Evolutionary conservation across 1,140 invertebrate genomes (phyloP), one percentile per base, ranked within the genome.

Genomic region (Dreissena polymorpha): DNA sequence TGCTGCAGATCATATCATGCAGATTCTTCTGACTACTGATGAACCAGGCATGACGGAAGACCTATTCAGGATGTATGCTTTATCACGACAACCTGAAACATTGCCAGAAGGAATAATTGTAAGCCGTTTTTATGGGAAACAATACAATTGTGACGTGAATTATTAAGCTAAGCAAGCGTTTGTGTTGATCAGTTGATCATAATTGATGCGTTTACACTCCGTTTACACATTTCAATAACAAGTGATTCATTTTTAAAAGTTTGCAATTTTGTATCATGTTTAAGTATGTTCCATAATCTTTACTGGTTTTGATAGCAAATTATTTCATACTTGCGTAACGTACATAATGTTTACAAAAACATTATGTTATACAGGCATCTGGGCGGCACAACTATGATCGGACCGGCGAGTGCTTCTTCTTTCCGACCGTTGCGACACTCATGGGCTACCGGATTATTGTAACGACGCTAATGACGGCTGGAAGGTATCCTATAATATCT

Each of bases 1-100:
- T 91, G 96, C 97, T 10, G 96, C 97, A 0, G 96, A 98, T 94
- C 93, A 97, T 69, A 76, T 92, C n/a, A 86, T 87, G n/a, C 78
- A 87, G 49, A 70, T 85, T 18, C 81, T 92, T 13, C 53, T 90
- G 13, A 84, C 84, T 6, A 83, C 88, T 21, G 29, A 87, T 7
- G 60, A 79, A 8, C 74, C 74, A 2, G 57, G 79, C n/a, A 25
- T 51, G 0, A 81, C 79, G 51, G 51, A 29, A 2, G 65, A 87
- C 8, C 80, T 92, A 8, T 76, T 89, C 25, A 71, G 91, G 79
- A 70, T 92, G 51, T 89, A 91, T 83, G 91, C 91, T 64, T 18
- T 79, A 12, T 89, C 87, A 16, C 80, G 89, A 16, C 18, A 14
- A 21, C 77, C 79, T 68, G 50, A n/a, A 12, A 70, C 53, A 60